Conservation (phyloP, 2,888 invertebrate genomes). For the Smittia aterrima region DNA sequence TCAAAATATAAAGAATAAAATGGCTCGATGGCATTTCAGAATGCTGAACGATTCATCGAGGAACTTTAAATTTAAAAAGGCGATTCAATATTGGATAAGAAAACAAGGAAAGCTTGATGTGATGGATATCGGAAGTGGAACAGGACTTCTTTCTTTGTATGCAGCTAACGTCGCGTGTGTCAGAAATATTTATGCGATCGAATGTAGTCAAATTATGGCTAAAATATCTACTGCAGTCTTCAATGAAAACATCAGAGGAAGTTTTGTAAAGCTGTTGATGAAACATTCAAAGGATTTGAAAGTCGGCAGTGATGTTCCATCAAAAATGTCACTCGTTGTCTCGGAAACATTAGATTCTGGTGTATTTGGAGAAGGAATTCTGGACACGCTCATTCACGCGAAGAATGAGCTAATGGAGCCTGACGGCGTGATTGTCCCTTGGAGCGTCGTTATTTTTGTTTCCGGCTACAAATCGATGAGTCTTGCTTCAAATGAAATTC, state of each 20-base stretch:
- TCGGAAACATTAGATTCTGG: conserved; percentile 81
- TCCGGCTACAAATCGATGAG: conserved; percentile 61
- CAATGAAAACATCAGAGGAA: conserved; percentile 53
- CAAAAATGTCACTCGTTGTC: conserved; percentile 63
- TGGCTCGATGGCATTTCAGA: conserved; percentile 77
- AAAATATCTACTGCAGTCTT: conserved; percentile 61
- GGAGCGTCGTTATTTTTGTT: conserved; percentile 62
- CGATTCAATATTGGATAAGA: conserved; percentile 59
- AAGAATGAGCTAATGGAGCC: conserved; percentile 61
- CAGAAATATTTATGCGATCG: conserved; percentile 63
- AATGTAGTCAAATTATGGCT: conserved; percentile 64
- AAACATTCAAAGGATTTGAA: conserved; percentile 61
- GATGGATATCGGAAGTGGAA: conserved; percentile 75
- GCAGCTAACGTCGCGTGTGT: conserved; percentile 62
- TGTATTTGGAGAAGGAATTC: conserved; percentile 71
- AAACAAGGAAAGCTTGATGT: conserved; percentile 57
- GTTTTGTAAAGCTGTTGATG: conserved; percentile 56
- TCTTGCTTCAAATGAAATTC: conserved; percentile 55
- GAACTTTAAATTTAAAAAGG: conserved; percentile 65
- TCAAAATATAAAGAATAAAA: conserved; percentile 65
- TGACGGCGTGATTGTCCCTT: conserved; percentile 60
- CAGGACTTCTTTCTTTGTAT: conserved; percentile 70
- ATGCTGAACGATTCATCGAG: conserved; percentile 75
- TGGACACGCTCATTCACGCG: conserved; percentile 67
- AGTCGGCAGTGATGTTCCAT: conserved; percentile 54